Percentiles rank a stretch among this genome's conserved stretches.
These are phyloP conservation scores for Enteromius anoplus DNA, from an alignment of 2,797 vertebrate genomes.

Conservation along the genomic window DNA sequence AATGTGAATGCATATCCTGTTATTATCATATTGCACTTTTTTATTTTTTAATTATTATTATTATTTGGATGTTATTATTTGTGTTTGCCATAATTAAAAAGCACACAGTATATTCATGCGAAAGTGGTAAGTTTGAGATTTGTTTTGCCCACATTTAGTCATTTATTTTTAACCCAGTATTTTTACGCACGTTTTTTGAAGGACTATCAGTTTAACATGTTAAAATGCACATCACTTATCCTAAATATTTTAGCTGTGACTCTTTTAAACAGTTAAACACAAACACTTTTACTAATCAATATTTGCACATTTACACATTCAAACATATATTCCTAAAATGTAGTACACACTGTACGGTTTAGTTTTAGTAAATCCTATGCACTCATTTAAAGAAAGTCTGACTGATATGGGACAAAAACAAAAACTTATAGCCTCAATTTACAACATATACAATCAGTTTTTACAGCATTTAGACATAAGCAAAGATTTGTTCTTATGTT, in stretches of 20 bases:
- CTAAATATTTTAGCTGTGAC: not conserved
- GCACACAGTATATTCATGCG: conserved; percentile 39
- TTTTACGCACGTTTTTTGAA: not conserved
- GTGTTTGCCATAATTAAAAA: conserved; percentile 56
- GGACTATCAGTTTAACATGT: not conserved
- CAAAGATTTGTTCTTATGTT: not conserved
- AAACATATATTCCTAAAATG: conserved; percentile 9
- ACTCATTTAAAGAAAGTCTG: not conserved
- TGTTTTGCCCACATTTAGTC: not conserved
- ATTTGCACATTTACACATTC: conserved; percentile 20
- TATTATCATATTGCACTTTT: conserved; percentile 55
- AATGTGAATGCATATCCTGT: conserved; percentile 50
- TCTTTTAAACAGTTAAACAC: not conserved
- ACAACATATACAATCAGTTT: conserved; percentile 12
- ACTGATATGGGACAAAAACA: not conserved
- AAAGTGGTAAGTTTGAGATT: conserved; percentile 13
- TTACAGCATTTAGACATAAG: conserved; percentile 21
- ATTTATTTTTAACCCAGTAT: not conserved
- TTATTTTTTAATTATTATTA: conserved; percentile 37
- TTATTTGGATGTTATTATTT: conserved; percentile 50
- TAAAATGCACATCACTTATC: not conserved
- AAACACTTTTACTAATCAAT: conserved; percentile 21
- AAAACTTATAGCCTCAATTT: not conserved
- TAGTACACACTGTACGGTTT: conserved; percentile 1
- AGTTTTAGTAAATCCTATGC: conserved; percentile 22